phyloP scores from a whole-genome alignment of 1,140 invertebrate genomes.

The Cyphomyrmex costatus region DNA sequence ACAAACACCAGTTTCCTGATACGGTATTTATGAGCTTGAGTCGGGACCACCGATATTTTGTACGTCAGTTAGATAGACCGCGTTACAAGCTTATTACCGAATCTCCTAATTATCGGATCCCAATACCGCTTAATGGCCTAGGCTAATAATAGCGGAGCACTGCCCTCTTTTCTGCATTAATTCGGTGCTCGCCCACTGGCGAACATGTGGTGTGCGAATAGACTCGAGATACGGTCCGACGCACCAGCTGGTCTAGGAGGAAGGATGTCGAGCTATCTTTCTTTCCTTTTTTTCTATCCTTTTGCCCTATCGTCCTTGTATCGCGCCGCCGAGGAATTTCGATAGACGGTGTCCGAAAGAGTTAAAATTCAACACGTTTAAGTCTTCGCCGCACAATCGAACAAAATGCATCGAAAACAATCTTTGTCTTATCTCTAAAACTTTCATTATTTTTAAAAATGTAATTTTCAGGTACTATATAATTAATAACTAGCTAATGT shows the following conservation, averaged over 20 bases:
- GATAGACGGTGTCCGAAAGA: constrained; percentile 26
- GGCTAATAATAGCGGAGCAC: constrained; percentile 73
- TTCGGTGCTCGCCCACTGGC: constrained; percentile 73
- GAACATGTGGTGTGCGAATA: constrained; percentile 83
- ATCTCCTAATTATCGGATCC: constrained; percentile 71
- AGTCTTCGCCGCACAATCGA: background rate
- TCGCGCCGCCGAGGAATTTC: constrained; percentile 49
- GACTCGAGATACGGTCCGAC: constrained; percentile 67
- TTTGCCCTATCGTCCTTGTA: constrained; percentile 58
- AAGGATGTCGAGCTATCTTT: constrained; percentile 72
- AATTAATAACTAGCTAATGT: background rate
- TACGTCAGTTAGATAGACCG: background rate
- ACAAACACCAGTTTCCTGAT: background rate
- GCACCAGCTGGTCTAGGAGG: constrained; percentile 81
- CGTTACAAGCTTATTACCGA: constrained; percentile 58
- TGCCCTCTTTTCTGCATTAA: constrained; percentile 78
- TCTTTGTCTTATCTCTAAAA: background rate
- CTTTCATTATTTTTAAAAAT: background rate
- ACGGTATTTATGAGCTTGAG: constrained; percentile 10
- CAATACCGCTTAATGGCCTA: constrained; percentile 67
- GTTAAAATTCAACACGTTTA: constrained; percentile 33
- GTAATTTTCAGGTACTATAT: background rate
- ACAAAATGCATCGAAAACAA: background rate
- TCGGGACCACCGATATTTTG: constrained; percentile 3
- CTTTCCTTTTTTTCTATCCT: constrained; percentile 53